Conservation (phyloP, 2,888 invertebrate species). For the Caenorhabditis angaria region DNA sequence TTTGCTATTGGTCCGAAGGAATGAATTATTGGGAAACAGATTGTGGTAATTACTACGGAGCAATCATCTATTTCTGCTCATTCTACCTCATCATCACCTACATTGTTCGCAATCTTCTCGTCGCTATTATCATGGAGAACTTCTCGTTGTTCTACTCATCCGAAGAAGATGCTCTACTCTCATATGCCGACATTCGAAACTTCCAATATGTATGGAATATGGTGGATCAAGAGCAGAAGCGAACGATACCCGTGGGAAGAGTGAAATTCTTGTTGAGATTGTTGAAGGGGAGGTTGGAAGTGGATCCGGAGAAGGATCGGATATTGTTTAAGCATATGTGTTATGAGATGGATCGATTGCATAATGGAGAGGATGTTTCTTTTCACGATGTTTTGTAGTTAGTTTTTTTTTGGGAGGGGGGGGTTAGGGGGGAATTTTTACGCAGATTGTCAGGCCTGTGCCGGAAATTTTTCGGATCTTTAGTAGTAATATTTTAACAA, state of each 20-base stretch:
- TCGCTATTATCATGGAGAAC: slow-evolving; percentile 99
- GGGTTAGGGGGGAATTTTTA: no score
- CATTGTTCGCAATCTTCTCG: slow-evolving; percentile 95
- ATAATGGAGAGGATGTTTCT: slow-evolving; percentile 97
- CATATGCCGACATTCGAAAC: slow-evolving; percentile 97
- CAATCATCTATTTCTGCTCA: slow-evolving; percentile 95
- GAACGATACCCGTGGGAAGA: slow-evolving; percentile 65
- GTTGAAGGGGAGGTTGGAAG: slow-evolving; percentile 73
- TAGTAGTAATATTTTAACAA: no score
- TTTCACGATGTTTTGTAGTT: slow-evolving; percentile 99
- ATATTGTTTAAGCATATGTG: slow-evolving; percentile 99
- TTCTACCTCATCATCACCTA: slow-evolving; percentile 99
- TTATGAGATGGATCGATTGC: slow-evolving; percentile 93
- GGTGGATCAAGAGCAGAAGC: slow-evolving; percentile 92
- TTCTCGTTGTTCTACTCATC: slow-evolving; percentile 99
- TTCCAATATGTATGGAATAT: slow-evolving; percentile 99
- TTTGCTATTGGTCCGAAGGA: slow-evolving; percentile 78
- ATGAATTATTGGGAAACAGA: slow-evolving; percentile 89
- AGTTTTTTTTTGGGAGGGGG: slow-evolving; percentile 69
- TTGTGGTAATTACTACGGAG: slow-evolving; percentile 97
- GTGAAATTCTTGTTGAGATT: slow-evolving; percentile 68
- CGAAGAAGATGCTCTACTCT: slow-evolving; percentile 96
- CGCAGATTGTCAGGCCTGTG: no score
- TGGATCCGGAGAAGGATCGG: slow-evolving; percentile 95
- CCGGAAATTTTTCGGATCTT: no score